These are phyloP conservation scores for Scaptomyza caliginosa DNA, from an alignment of 2,888 invertebrate species.

Conservation along the genomic window DNA sequence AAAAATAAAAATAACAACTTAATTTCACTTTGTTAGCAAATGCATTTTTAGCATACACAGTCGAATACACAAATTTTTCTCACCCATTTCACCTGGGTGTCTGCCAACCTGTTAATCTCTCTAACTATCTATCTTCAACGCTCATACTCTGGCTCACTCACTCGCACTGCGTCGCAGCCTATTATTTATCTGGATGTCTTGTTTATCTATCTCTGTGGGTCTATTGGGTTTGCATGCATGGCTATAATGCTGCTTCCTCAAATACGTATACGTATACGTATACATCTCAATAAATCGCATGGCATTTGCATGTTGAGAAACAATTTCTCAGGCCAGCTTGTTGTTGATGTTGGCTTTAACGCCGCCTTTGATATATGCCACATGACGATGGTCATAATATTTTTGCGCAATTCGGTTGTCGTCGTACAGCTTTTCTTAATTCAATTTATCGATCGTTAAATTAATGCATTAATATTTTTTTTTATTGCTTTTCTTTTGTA, in stretches of 20 bases:
- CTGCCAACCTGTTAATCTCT: constrained; percentile 36
- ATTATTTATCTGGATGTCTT: constrained; percentile 44
- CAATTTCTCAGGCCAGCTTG: constrained; percentile 69
- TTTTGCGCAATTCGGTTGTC: constrained; percentile 82
- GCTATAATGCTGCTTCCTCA: constrained; percentile 68
- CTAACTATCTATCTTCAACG: constrained; percentile 10
- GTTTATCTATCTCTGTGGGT: constrained; percentile 44
- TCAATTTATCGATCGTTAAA: constrained; percentile 73
- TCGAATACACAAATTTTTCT: constrained; percentile 56
- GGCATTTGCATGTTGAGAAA: constrained; percentile 79
- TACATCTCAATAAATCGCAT: constrained; percentile 62
- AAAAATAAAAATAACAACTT: constrained; percentile 62
- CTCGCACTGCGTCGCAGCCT: constrained; percentile 11
- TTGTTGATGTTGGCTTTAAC: constrained; percentile 49
- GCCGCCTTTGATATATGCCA: constrained; percentile 75
- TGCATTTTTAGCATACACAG: constrained; percentile 61
- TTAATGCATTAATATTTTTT: constrained; percentile 65
- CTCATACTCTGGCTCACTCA: not conserved
- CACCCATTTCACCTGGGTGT: constrained; percentile 60
- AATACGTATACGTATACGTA: constrained; percentile 27
- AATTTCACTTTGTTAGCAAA: constrained; percentile 63
- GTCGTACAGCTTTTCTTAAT: constrained; percentile 68
- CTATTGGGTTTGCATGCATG: constrained; percentile 62
- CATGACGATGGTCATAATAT: constrained; percentile 80
- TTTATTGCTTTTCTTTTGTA: not conserved